Percentiles rank a stretch among this genome's conserved stretches.
These are phyloP conservation scores for Rhopalosiphum nymphaeae DNA, from an alignment of 2,888 invertebrate genomes.

Conservation along the genomic window DNA sequence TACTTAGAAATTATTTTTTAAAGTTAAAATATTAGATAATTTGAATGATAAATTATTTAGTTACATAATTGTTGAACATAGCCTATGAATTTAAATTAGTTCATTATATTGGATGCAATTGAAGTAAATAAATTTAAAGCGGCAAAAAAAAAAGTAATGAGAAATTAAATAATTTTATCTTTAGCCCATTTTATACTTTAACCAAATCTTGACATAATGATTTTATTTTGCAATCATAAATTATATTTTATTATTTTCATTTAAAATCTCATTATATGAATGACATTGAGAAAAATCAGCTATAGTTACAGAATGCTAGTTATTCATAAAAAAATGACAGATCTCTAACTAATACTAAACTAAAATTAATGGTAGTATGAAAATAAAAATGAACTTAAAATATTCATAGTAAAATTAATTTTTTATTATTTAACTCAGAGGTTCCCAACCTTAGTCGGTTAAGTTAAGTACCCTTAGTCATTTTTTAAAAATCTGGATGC, in stretches of 20 bases:
- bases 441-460: too few relatives aligned
- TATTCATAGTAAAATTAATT: neutral
- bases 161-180: neutral
- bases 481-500: too few relatives aligned
- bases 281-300: constrained; percentile 24
- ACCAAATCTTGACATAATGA: neutral
- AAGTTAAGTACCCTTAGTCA: too few relatives aligned
- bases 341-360: neutral
- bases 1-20: neutral
- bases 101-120: neutral
- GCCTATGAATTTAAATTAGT: neutral
- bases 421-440: neutral
- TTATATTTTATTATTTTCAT: neutral
- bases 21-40: neutral
- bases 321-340: constrained; percentile 39
- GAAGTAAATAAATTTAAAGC: neutral
- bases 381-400: constrained; percentile 7
- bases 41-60: neutral
- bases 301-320: constrained; percentile 17
- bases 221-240: constrained; percentile 21
- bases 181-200: neutral
- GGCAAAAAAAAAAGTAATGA: neutral
- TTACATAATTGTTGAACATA: neutral
- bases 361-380: constrained; percentile 23
- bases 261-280: constrained; percentile 21